Conservation (phyloP, 2,888 invertebrate genomes). For the Alcis repandata region DNA sequence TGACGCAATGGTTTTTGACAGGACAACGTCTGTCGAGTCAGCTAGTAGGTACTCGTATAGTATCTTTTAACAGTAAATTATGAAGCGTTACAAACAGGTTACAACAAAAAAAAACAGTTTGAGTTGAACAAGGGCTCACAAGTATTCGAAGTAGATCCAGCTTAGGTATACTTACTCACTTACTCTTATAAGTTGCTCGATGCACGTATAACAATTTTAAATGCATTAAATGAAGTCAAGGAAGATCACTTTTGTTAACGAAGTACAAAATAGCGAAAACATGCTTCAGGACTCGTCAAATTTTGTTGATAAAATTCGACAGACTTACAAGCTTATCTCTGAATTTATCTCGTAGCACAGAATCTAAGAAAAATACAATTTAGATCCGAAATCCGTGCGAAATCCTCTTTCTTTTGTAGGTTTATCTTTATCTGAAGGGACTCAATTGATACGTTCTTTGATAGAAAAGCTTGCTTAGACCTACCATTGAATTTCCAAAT, state of each 20-base stretch:
- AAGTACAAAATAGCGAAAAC: not conserved
- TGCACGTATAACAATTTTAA: not conserved
- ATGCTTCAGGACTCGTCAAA: constrained; percentile 9
- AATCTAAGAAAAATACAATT: constrained; percentile 62
- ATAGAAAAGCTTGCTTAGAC: constrained; percentile 31
- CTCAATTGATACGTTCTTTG: constrained; percentile 65
- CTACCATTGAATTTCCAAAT: not conserved
- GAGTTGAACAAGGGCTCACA: too few species aligned
- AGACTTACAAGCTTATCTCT: constrained; percentile 35
- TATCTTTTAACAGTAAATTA: too few species aligned
- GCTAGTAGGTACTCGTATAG: too few species aligned
- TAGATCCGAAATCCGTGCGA: constrained; percentile 63
- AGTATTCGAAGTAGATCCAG: too few species aligned
- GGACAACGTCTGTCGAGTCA: too few species aligned
- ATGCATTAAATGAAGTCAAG: not conserved
- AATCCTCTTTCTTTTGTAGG: constrained; percentile 63
- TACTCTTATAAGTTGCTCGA: not conserved
- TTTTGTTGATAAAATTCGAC: constrained; percentile 14
- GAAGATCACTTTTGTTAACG: not conserved
- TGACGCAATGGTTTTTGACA: too few species aligned
- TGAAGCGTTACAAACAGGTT: too few species aligned
- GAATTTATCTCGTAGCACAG: constrained; percentile 42
- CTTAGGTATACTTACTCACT: too few species aligned
- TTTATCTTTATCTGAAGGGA: constrained; percentile 69
- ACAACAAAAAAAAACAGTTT: too few species aligned